Conservation (phyloP, 2,888 invertebrate genomes). For the Noctua janthe region DNA sequence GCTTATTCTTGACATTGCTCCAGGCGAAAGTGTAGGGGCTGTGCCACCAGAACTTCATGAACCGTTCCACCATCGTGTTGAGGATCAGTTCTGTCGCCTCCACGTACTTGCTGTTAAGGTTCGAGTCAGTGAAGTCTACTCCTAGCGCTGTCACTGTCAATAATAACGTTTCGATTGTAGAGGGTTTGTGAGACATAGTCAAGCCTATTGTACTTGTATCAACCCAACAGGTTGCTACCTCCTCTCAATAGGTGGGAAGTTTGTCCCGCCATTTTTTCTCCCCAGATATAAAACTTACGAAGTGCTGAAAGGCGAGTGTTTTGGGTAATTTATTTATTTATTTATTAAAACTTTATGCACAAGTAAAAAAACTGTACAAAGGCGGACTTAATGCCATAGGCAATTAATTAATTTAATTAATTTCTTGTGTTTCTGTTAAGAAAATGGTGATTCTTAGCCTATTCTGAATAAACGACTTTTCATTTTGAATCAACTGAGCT, state of each 20-base stretch:
- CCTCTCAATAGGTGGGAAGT: neutral
- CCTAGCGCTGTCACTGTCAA: slow-evolving; percentile 81
- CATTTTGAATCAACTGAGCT: neutral
- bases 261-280: neutral
- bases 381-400: too few species aligned
- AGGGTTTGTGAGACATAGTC: neutral
- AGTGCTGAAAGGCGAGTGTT: neutral
- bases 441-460: neutral
- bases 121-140: slow-evolving; percentile 78
- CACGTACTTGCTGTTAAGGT: slow-evolving; percentile 79
- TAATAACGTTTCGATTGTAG: slow-evolving; percentile 19
- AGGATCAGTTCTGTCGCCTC: slow-evolving; percentile 79
- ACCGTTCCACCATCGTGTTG: slow-evolving; percentile 78
- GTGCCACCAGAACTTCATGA: slow-evolving; percentile 82
- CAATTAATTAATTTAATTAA: too few species aligned
- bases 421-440: too few species aligned
- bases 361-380: too few species aligned
- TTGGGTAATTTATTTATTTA: too few species aligned
- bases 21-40: slow-evolving; percentile 75
- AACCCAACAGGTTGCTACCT: neutral
- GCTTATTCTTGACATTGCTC: slow-evolving; percentile 77
- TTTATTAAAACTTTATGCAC: too few species aligned
- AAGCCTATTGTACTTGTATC: neutral
- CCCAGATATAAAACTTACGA: neutral
- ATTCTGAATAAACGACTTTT: neutral